Percentiles rank a stretch among this genome's conserved stretches.
These are phyloP conservation scores for Zeus faber DNA, from an alignment of 2,113 vertebrate genomes.

Conservation along the genomic window DNA sequence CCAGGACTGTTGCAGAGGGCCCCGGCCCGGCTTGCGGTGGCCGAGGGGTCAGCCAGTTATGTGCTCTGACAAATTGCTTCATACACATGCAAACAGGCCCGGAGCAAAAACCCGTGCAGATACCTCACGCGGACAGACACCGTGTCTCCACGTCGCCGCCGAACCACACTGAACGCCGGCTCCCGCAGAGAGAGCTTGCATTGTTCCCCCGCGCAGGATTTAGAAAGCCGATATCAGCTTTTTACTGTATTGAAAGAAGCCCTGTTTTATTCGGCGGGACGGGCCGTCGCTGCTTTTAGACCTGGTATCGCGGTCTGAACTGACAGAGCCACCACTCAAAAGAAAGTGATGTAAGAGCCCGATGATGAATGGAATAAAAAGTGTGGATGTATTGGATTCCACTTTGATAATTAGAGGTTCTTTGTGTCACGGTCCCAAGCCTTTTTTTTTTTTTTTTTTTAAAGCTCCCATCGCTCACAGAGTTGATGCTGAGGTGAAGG, in stretches of 20 bases:
- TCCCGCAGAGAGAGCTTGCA: conserved; percentile 44
- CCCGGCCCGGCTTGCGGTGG: neutral
- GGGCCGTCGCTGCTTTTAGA: conserved; percentile 33
- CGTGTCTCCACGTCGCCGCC: conserved; percentile 41
- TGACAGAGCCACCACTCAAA: conserved; percentile 18
- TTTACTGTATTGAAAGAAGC: conserved; percentile 32
- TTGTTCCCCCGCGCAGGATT: conserved; percentile 40
- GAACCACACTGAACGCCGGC: conserved; percentile 35
- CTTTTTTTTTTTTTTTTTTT: conserved; percentile 13
- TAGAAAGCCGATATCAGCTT: conserved; percentile 46
- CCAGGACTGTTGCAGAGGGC: neutral
- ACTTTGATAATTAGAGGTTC: conserved; percentile 54
- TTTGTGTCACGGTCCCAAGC: conserved; percentile 36
- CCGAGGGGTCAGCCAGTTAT: conserved; percentile 37
- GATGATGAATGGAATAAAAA: conserved; percentile 35
- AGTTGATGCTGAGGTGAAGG: conserved; percentile 44
- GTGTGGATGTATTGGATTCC: conserved; percentile 55
- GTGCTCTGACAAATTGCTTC: conserved; percentile 58
- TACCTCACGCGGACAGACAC: conserved; percentile 47
- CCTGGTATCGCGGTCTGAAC: conserved; percentile 26
- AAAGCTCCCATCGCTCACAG: too few relatives aligned
- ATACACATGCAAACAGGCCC: conserved; percentile 46
- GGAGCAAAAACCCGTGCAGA: conserved; percentile 29
- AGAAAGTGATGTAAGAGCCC: conserved; percentile 30
- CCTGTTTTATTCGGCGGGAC: conserved; percentile 31